phyloP scores from a whole-genome alignment of 1,140 invertebrate genomes.

The Caenorhabditis latens region DNA sequence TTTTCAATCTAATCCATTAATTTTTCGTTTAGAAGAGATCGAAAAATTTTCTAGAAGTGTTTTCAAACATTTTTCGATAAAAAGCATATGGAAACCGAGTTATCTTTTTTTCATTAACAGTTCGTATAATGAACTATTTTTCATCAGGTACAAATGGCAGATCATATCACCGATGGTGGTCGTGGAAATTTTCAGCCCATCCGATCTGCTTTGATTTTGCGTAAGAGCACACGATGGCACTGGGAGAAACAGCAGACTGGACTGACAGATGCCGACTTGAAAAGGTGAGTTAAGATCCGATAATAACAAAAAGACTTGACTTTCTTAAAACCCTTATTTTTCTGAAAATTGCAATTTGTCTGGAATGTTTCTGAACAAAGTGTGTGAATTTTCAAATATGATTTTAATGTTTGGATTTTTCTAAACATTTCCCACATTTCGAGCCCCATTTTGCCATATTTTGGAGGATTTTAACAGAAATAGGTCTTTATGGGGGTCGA shows the following conservation, averaged over 20 bases:
- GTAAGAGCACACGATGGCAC: constrained; percentile 54
- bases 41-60: too few relatives aligned
- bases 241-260: constrained; percentile 53
- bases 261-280: constrained; percentile 13
- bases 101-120: too few relatives aligned
- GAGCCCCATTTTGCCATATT: not conserved
- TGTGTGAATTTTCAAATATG: not conserved
- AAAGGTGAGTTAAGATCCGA: constrained; percentile 11
- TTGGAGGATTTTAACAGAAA: not conserved
- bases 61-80: too few relatives aligned
- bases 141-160: too few relatives aligned
- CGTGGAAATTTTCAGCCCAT: not conserved
- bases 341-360: not conserved
- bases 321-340: not conserved
- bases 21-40: too few relatives aligned
- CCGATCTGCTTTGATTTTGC: constrained; percentile 33
- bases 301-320: not conserved
- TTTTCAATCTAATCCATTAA: too few relatives aligned
- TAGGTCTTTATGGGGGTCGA: not conserved
- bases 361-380: not conserved
- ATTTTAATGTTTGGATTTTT: not conserved
- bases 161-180: too few relatives aligned
- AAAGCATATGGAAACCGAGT: too few relatives aligned
- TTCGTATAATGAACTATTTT: too few relatives aligned
- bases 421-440: not conserved